A percentile compares a stretch with the other conserved stretches of the same genome.
These are phyloP conservation scores for Lucilia cuprina DNA, from an alignment of 1,140 invertebrate species.

Conservation along the genomic window DNA sequence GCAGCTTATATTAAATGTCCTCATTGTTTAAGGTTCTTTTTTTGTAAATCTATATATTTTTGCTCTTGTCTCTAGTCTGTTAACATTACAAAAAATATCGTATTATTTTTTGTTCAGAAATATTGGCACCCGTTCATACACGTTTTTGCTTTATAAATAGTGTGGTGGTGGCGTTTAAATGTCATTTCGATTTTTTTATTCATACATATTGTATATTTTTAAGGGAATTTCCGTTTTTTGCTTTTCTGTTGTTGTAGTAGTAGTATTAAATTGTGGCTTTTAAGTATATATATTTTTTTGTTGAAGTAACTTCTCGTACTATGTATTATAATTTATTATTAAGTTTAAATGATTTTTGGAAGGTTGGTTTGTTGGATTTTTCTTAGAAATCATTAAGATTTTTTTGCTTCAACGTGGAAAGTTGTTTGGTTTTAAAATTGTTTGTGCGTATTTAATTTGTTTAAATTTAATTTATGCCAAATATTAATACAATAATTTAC, in stretches of 20 bases:
- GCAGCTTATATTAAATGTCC: neutral
- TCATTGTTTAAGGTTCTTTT: neutral
- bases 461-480: too few species aligned
- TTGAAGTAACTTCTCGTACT: too few species aligned
- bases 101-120: neutral
- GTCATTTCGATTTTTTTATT: neutral
- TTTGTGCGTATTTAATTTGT: too few species aligned
- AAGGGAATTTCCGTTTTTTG: slow-evolving; percentile 13
- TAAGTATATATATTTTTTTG: neutral
- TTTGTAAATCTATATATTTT: neutral
- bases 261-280: neutral
- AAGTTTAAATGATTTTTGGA: neutral
- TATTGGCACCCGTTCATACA: neutral
- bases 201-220: neutral
- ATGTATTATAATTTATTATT: neutral
- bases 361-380: neutral
- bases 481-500: too few species aligned
- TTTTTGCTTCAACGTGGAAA: too few species aligned
- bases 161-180: slow-evolving; percentile 12
- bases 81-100: neutral
- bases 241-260: neutral
- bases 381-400: neutral
- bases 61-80: neutral
- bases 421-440: too few species aligned
- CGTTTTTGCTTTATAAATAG: neutral